These are phyloP conservation scores for Galleria mellonella DNA, from an alignment of 1,140 invertebrate genomes.

Conservation along the genomic window DNA sequence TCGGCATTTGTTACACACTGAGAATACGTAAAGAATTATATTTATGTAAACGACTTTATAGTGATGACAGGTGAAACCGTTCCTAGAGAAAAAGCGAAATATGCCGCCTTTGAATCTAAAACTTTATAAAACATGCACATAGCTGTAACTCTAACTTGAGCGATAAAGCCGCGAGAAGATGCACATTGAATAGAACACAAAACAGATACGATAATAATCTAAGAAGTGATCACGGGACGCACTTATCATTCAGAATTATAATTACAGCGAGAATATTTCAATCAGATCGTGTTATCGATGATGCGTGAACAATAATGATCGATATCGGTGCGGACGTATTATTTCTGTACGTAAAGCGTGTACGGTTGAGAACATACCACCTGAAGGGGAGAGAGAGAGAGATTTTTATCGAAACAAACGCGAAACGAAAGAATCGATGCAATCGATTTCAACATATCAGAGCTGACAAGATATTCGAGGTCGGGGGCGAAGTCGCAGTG, in stretches of 20 bases:
- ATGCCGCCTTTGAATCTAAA: conserved; percentile 16
- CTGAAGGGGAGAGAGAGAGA: conserved; percentile 35
- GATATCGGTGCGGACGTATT: conserved; percentile 40
- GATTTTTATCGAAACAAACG: conserved; percentile 47
- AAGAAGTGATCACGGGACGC: conserved; percentile 17
- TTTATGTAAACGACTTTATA: conserved; percentile 36
- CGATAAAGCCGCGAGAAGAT: conserved; percentile 26
- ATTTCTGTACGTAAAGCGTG: conserved; percentile 41
- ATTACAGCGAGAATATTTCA: conserved; percentile 61
- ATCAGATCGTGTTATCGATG: conserved; percentile 51
- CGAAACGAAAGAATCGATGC: conserved; percentile 45
- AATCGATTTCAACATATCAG: conserved; percentile 63
- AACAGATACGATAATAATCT: conserved; percentile 23
- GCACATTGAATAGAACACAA: conserved; percentile 28
- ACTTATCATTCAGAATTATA: conserved; percentile 52
- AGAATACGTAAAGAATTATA: conserved; percentile 58
- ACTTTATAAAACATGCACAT: conserved; percentile 1
- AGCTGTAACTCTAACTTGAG: conserved; percentile 1
- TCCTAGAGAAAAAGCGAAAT: conserved; percentile 32
- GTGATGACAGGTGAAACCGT: conserved; percentile 46
- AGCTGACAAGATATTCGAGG: conserved; percentile 54
- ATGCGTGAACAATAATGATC: conserved; percentile 51
- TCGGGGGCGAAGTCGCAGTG: conserved; percentile 47
- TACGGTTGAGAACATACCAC: conserved; percentile 25
- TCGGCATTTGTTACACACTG: conserved; percentile 20